phyloP scores from a whole-genome alignment of 1,140 invertebrate species.

The Ptiloglossa arizonensis region DNA sequence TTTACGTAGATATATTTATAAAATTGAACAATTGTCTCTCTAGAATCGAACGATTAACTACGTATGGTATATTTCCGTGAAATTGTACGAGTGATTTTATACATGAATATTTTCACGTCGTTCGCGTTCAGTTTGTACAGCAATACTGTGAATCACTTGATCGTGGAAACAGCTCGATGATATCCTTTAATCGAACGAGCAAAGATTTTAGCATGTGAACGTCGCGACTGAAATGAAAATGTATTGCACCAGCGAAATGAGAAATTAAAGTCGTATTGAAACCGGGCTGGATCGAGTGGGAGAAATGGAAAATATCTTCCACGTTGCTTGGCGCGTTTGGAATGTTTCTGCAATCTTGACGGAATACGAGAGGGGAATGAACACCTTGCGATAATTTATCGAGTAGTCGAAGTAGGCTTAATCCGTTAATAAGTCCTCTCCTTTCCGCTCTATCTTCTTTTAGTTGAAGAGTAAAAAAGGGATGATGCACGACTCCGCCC shows the following conservation, averaged over 20 bases:
- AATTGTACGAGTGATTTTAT: conserved; percentile 18
- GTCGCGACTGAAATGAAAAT: conserved; percentile 9
- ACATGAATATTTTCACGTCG: conserved; percentile 1
- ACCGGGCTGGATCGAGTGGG: conserved; percentile 6
- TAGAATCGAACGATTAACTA: background rate
- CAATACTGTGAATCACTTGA: conserved; percentile 20
- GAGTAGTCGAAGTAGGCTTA: conserved; percentile 62
- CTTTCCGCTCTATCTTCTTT: conserved; percentile 41
- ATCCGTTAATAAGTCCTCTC: conserved; percentile 69
- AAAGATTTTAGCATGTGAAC: background rate
- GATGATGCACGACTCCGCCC: conserved; percentile 60
- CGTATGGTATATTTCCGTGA: background rate
- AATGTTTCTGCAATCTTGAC: conserved; percentile 53
- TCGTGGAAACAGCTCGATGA: conserved; percentile 16
- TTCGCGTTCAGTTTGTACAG: conserved; percentile 5
- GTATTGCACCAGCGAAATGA: background rate
- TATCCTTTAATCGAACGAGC: conserved; percentile 21
- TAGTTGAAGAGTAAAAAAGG: conserved; percentile 38
- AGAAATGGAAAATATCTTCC: background rate
- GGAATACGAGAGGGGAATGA: conserved; percentile 53
- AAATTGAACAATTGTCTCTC: background rate
- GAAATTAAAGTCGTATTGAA: conserved; percentile 16
- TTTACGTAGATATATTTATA: background rate
- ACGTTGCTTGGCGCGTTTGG: conserved; percentile 10
- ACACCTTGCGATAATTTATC: conserved; percentile 69